Conservation (phyloP, 2,888 invertebrate species). For the Villa cingulata region DNA sequence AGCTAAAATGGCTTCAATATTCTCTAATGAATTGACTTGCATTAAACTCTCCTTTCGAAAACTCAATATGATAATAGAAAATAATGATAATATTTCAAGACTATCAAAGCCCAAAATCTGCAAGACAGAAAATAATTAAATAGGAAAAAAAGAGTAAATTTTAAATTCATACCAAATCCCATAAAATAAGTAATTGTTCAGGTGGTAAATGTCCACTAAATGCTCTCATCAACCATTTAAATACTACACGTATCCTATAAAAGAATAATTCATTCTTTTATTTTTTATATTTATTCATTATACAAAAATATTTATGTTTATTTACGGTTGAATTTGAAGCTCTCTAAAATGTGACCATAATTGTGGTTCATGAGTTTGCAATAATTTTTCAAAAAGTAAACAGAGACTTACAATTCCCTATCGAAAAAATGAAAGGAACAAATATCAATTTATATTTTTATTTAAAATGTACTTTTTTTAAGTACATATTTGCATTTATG, state of each 20-base stretch:
- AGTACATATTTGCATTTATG: too few relatives aligned
- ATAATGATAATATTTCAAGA: conserved; percentile 73
- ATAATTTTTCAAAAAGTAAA: conserved; percentile 71
- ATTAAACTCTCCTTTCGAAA: conserved; percentile 77
- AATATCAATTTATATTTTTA: background rate
- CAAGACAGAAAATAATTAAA: background rate
- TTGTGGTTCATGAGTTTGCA: conserved; percentile 81
- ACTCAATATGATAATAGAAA: conserved; percentile 71
- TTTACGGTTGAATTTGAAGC: conserved; percentile 83
- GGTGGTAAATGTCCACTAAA: conserved; percentile 91
- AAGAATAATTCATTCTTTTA: too few relatives aligned
- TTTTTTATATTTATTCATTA: too few relatives aligned
- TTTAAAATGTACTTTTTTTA: too few relatives aligned
- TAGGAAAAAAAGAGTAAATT: background rate
- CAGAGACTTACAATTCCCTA: conserved; percentile 79
- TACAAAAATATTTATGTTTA: too few relatives aligned
- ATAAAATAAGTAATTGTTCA: conserved; percentile 78
- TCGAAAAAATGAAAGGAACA: background rate
- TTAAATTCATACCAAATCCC: conserved; percentile 56
- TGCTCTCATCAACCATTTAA: conserved; percentile 93
- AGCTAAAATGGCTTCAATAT: conserved; percentile 73
- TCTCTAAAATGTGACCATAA: conserved; percentile 85
- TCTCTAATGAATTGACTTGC: conserved; percentile 57
- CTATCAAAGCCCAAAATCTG: conserved; percentile 79
- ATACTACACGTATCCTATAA: conserved; percentile 69